Percentiles rank a stretch among this genome's conserved stretches.
Evolutionary conservation across 2,888 invertebrate genomes (phyloP).

Genomic region (Hymenopus coronatus): DNA sequence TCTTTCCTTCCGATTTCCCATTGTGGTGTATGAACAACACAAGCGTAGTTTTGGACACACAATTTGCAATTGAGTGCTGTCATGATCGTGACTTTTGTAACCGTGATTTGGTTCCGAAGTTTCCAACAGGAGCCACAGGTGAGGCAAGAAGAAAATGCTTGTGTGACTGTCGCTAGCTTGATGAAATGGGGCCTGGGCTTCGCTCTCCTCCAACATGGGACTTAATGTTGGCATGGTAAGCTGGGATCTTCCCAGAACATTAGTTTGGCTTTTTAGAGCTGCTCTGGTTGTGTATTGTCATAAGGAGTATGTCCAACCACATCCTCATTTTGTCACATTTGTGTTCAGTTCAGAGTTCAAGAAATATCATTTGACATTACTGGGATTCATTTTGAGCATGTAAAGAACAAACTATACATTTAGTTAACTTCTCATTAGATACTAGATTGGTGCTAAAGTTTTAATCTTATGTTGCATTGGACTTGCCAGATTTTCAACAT

Average conservation of each 20-base stretch:
- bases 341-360: neutral
- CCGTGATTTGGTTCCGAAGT: constrained; percentile 48
- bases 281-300: neutral
- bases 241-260: neutral
- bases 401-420: neutral
- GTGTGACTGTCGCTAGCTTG: neutral
- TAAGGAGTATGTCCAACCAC: neutral
- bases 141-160: neutral
- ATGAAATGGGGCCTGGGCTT: neutral
- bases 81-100: constrained; percentile 69
- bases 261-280: neutral
- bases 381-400: neutral
- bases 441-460: too few relatives aligned
- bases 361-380: neutral
- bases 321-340: neutral
- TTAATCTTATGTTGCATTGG: too few relatives aligned
- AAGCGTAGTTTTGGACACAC: constrained; percentile 35
- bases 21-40: constrained; percentile 54
- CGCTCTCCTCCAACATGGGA: neutral
- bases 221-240: neutral
- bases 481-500: too few relatives aligned
- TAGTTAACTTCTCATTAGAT: too few relatives aligned
- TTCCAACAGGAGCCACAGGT: constrained; percentile 11
- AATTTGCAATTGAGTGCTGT: constrained; percentile 58
- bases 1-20: constrained; percentile 61